Evolutionary conservation across 92 coral and sea anemone genomes (phyloP).

Genomic region (Phenganax subtilis): DNA sequence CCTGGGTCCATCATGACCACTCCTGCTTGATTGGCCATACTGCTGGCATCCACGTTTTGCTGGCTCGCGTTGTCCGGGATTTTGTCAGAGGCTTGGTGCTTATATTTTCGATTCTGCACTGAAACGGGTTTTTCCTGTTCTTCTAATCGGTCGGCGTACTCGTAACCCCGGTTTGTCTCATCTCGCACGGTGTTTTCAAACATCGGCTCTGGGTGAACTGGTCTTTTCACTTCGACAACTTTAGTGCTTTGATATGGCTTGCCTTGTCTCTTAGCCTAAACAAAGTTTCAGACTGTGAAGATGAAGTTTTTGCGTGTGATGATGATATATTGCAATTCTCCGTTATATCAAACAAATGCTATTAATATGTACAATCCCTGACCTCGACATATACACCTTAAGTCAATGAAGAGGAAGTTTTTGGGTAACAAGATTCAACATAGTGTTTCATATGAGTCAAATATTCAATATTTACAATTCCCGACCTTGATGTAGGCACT

Average conservation of each 20-base stretch:
- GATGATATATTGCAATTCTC: too few species aligned
- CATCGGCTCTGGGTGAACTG: not conserved
- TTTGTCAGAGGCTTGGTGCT: not conserved
- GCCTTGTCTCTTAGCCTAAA: slow-evolving; percentile 7
- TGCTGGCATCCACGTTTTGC: not conserved
- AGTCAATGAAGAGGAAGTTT: too few species aligned
- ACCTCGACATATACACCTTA: too few species aligned
- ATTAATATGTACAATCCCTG: too few species aligned
- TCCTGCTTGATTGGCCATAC: not conserved
- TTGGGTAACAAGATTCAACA: too few species aligned
- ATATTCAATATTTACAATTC: too few species aligned
- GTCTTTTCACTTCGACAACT: not conserved
- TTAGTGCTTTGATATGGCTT: not conserved
- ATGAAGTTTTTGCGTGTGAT: too few species aligned
- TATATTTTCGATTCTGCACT: not conserved
- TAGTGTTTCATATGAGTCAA: too few species aligned
- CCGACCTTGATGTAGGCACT: too few species aligned
- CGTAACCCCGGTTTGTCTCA: not conserved
- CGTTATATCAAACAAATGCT: too few species aligned
- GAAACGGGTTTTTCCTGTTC: too few species aligned
- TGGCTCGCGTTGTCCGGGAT: not conserved
- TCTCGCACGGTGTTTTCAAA: not conserved
- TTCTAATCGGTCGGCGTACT: not conserved
- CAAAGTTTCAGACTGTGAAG: too few species aligned
- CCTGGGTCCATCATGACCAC: slow-evolving; percentile 32